phyloP scores from a whole-genome alignment of 2,888 invertebrate genomes.

The Amphiduros pacificus region DNA sequence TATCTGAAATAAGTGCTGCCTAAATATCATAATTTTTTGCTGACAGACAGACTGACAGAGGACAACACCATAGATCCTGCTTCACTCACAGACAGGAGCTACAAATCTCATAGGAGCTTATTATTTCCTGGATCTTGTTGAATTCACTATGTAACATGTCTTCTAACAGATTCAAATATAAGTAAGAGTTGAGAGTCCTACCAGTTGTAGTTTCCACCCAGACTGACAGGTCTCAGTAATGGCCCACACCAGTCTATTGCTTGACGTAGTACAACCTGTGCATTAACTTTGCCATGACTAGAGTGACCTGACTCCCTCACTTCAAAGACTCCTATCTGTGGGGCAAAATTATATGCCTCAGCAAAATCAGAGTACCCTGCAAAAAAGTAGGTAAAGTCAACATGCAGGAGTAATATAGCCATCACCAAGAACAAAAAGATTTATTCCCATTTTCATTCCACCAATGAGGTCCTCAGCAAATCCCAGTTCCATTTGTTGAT shows the following conservation, averaged over 20 bases:
- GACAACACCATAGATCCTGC: too few species aligned
- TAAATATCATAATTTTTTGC: too few species aligned
- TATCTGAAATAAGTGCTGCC: too few species aligned
- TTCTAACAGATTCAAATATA: too few species aligned
- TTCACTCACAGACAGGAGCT: too few species aligned
- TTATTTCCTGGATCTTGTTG: too few species aligned
- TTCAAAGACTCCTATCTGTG: constrained; percentile 56
- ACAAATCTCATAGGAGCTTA: too few species aligned
- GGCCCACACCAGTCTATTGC: constrained; percentile 50
- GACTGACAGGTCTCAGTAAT: constrained; percentile 32
- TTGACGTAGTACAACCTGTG: constrained; percentile 45
- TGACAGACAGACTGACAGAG: too few species aligned
- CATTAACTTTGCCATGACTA: constrained; percentile 41
- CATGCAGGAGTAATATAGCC: background rate
- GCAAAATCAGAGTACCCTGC: constrained; percentile 38
- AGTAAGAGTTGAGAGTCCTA: constrained; percentile 32
- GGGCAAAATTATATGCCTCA: constrained; percentile 52
- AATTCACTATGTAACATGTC: too few species aligned
- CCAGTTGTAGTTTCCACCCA: constrained; percentile 51
- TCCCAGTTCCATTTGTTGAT: background rate
- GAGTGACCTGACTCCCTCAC: constrained; percentile 30
- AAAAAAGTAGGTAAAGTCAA: background rate
- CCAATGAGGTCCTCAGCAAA: background rate
- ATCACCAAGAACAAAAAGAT: background rate
- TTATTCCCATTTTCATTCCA: background rate